Base-by-base conservation (phyloP, 1,140 invertebrate species). In the Eupeodes corollae region DNA sequence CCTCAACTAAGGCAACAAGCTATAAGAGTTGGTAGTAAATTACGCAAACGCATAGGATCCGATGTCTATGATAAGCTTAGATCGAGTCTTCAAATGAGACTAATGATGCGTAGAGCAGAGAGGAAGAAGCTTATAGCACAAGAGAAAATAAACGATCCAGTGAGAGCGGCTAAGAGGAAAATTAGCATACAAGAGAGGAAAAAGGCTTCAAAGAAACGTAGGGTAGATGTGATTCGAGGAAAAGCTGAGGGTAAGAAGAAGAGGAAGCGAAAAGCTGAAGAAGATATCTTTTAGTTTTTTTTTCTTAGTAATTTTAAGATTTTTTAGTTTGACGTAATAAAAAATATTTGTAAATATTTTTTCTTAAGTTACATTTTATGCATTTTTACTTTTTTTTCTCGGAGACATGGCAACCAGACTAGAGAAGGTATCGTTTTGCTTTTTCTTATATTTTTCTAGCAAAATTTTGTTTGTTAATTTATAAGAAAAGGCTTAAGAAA, bases 111-210 rank as follows among this genome's bases (percentile, higher is more conserved):
- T 49, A 73, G 76, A 56, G 76, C 79, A 3, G 75, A 79, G 50
- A 73, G 82, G 14, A 86, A 83, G 56, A 77, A 78, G 51, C 55
- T 71, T 18, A 72, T 77, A 40, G 77, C 74, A 71, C 69, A 82
- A 60, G 68, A 77, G 63, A 75, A 74, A 50, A 76, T 89, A 0
- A 78, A 76, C 1, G 74, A 86, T 71, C 85, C 86, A 6, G 78
- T 82, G 56, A 61, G 74, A 40, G 79, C 80, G 33, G 84, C 83
- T 0, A 81, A 80, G 57, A 78, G 79, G 53, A 86, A 65, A 46
- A 54, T 56, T 8, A 51, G 56, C 2, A 31, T 55, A 6, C 60
- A 63, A 42, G 62, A 67, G 40, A 59, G 62, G n/a, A 68, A 68
- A 47, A 65, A 68, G 39, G 39, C 47, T 13, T 56, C 65, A 15